A percentile compares a stretch with the other conserved stretches of the same genome.
Conservation (phyloP, 2,888 invertebrate genomes). For the Lordiphosa fenestrarum region DNA sequence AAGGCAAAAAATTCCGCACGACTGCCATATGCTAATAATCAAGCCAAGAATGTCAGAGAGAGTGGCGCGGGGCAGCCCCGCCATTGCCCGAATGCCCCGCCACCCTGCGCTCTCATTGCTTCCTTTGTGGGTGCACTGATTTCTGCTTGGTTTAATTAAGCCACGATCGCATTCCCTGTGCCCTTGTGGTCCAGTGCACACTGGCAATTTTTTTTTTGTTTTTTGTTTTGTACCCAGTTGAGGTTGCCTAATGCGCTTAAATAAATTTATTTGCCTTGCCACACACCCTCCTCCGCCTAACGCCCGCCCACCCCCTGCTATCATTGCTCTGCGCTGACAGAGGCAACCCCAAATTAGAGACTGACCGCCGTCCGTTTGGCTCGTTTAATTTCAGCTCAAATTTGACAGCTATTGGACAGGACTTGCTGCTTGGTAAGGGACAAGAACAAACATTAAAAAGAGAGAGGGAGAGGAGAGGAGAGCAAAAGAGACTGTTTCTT, state of each 20-base stretch:
- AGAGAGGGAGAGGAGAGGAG: background rate
- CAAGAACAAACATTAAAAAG: background rate
- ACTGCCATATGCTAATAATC: slow-evolving; percentile 7
- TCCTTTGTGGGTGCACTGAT: slow-evolving; percentile 15
- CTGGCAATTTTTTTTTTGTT: background rate
- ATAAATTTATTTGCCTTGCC: background rate
- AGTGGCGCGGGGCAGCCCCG: no score
- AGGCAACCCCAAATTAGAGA: slow-evolving; percentile 14
- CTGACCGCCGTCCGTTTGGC: slow-evolving; percentile 9
- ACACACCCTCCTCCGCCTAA: no score
- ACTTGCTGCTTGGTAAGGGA: background rate
- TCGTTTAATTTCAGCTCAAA: slow-evolving; percentile 43
- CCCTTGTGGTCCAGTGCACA: background rate
- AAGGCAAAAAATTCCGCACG: slow-evolving; percentile 37
- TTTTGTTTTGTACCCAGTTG: slow-evolving; percentile 11
- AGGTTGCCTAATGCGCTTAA: slow-evolving; percentile 29
- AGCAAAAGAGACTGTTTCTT: no score
- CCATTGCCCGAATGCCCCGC: no score
- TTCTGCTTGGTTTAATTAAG: slow-evolving; percentile 25
- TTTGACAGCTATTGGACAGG: slow-evolving; percentile 8
- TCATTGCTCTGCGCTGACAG: background rate
- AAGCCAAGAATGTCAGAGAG: background rate
- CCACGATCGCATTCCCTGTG: slow-evolving; percentile 2
- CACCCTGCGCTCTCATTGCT: no score
- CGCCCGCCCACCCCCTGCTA: background rate